Percentiles rank a stretch among this genome's conserved stretches.
Evolutionary conservation across 2,113 vertebrate genomes (phyloP).

Genomic region (Neodontobutis hainanensis): DNA sequence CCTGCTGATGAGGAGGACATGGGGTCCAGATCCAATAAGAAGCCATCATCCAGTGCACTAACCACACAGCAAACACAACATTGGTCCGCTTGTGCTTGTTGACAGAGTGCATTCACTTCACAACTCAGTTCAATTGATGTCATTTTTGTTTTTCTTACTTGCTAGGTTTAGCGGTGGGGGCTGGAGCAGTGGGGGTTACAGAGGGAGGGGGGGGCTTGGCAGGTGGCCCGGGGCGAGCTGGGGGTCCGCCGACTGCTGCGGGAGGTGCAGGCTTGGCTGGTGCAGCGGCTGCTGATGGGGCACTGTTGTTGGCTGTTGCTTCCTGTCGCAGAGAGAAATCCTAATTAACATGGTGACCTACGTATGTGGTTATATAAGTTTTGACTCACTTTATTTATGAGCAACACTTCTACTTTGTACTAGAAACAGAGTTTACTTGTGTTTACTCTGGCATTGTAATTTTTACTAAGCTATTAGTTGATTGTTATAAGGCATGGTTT

Average conservation of each 20-base stretch:
- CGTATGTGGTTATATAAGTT: constrained; percentile 15
- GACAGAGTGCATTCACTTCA: neutral
- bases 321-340: constrained; percentile 73
- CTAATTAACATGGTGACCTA: constrained; percentile 8
- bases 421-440: neutral
- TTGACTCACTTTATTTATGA: constrained; percentile 19
- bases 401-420: neutral
- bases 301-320: constrained; percentile 87
- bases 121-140: constrained; percentile 4
- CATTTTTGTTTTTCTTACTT: constrained; percentile 52
- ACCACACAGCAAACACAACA: constrained; percentile 9
- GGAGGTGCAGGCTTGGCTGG: constrained; percentile 64
- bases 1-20: constrained; percentile 66
- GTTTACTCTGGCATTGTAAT: neutral
- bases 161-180: constrained; percentile 34
- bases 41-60: constrained; percentile 72
- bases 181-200: constrained; percentile 50
- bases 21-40: constrained; percentile 74
- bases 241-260: constrained; percentile 42
- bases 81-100: neutral
- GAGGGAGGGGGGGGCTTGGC: constrained; percentile 65
- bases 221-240: constrained; percentile 68
- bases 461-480: neutral
- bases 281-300: constrained; percentile 82
- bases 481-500: constrained; percentile 42